Conservation (phyloP, 2,888 invertebrate species). For the Perdita meconis region DNA sequence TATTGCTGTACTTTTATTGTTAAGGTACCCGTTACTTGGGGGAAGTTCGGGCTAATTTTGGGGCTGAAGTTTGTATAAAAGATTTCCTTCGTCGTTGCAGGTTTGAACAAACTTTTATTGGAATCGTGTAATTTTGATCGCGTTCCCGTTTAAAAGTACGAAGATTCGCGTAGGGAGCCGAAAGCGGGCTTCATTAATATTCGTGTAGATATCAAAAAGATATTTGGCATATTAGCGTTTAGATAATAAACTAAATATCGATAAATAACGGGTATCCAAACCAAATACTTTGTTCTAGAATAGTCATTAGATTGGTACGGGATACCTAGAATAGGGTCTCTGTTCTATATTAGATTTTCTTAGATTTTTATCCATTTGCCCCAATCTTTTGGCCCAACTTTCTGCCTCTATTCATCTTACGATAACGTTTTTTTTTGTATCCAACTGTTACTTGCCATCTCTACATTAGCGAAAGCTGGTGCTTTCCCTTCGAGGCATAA, state of each 20-base stretch:
- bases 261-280: background rate
- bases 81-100: background rate
- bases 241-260: background rate
- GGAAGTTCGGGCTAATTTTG: constrained; percentile 14
- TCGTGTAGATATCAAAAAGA: background rate
- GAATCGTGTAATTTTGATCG: background rate
- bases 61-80: background rate
- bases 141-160: background rate
- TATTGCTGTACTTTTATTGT: constrained; percentile 8
- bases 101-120: background rate
- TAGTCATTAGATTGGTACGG: background rate
- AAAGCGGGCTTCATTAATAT: no score
- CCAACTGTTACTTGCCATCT: background rate
- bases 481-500: background rate
- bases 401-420: background rate
- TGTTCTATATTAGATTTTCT: background rate
- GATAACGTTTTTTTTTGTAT: background rate
- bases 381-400: background rate
- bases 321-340: background rate
- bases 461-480: background rate
- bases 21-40: background rate
- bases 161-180: background rate
- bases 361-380: background rate
- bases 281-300: background rate
- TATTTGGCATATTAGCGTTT: background rate